These are phyloP conservation scores for Drosophila rhopaloa DNA, from an alignment of 1,140 invertebrate genomes.

Conservation along the genomic window DNA sequence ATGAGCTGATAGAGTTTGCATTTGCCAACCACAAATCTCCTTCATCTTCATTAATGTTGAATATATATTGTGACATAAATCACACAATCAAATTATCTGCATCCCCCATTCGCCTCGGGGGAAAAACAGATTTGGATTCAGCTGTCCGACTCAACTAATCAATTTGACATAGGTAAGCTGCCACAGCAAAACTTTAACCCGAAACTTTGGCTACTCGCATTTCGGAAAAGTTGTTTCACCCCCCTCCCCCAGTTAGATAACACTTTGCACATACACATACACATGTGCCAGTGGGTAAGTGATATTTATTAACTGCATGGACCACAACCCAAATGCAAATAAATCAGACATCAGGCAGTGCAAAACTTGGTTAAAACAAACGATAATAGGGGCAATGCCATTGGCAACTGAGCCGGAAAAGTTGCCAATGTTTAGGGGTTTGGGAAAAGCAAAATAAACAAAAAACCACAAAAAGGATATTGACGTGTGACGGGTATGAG, in stretches of 20 bases:
- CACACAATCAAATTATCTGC: constrained; percentile 66
- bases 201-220: constrained; percentile 60
- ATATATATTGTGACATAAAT: constrained; percentile 69
- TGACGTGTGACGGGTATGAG: constrained; percentile 67
- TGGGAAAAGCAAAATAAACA: not conserved
- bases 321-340: constrained; percentile 66
- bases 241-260: constrained; percentile 51
- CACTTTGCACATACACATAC: constrained; percentile 25
- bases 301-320: constrained; percentile 77
- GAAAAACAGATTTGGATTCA: constrained; percentile 22
- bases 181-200: constrained; percentile 44
- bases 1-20: constrained; percentile 26
- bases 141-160: constrained; percentile 67
- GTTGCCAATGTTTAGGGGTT: constrained; percentile 41
- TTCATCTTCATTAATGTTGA: constrained; percentile 47
- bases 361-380: constrained; percentile 19
- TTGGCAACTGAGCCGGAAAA: constrained; percentile 63
- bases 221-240: constrained; percentile 32
- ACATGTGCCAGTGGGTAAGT: constrained; percentile 42
- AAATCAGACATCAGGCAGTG: constrained; percentile 64
- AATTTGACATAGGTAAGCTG: constrained; percentile 72
- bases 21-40: constrained; percentile 27
- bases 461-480: constrained; percentile 71
- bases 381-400: constrained; percentile 32
- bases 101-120: constrained; percentile 1